Evolutionary conservation across 2,888 invertebrate species (phyloP).

Genomic region (Coelinius sp.): DNA sequence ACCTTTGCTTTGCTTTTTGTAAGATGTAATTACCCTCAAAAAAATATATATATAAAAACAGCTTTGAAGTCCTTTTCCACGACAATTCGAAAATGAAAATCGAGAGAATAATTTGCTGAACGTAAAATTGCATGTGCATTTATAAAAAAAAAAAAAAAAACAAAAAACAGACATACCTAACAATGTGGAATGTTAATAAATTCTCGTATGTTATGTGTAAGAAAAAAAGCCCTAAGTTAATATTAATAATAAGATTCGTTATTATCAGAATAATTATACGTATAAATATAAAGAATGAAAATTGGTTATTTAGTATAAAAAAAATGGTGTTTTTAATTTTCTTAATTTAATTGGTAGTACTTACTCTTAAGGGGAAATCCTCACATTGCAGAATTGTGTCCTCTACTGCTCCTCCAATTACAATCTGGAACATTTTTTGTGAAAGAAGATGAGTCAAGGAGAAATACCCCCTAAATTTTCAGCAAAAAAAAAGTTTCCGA

Average conservation of each 20-base stretch:
- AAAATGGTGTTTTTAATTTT: conserved; percentile 31
- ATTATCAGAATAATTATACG: conserved; percentile 58
- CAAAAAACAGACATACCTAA: conserved; percentile 5
- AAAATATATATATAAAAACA: not conserved
- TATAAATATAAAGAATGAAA: conserved; percentile 59
- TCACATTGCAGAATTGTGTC: conserved; percentile 80
- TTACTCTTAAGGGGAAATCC: conserved; percentile 79
- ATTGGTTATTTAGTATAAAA: conserved; percentile 68
- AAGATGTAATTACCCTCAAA: conserved; percentile 47
- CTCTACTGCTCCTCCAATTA: conserved; percentile 85
- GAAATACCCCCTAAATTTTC: no score
- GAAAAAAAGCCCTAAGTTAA: conserved; percentile 38
- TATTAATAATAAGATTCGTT: conserved; percentile 28
- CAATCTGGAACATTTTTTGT: conserved; percentile 71
- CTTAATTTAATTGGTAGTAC: conserved; percentile 58
- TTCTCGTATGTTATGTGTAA: conserved; percentile 38
- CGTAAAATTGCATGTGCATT: conserved; percentile 13
- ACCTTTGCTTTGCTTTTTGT: conserved; percentile 35
- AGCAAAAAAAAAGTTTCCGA: no score
- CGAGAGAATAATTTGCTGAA: not conserved
- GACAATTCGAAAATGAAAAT: not conserved
- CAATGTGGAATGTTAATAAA: conserved; percentile 41
- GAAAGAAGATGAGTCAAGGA: not conserved
- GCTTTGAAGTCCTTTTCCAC: not conserved
- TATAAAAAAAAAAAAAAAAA: no score